Percentiles rank a stretch among this genome's conserved stretches.
phyloP scores from a whole-genome alignment of 2,113 vertebrate species.

The Sitta europaea region DNA sequence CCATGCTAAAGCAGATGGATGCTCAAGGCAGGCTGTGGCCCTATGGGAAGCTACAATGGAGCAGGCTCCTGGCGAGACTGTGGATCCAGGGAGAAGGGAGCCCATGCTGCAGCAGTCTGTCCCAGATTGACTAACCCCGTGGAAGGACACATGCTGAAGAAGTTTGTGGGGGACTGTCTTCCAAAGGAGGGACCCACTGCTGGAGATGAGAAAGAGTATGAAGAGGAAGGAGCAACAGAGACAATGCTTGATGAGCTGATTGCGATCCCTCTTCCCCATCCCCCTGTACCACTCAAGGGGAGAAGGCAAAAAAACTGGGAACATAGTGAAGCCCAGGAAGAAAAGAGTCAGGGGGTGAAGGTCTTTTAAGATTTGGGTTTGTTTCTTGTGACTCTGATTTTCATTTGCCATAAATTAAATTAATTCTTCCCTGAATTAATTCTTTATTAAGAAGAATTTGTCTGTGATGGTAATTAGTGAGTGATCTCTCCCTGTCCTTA shows the following conservation, averaged over 20 bases:
- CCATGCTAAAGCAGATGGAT: background rate
- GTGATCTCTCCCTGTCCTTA: background rate
- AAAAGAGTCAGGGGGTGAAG: background rate
- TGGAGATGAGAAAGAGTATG: background rate
- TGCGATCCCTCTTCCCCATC: background rate
- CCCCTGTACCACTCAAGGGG: rapidly evolving
- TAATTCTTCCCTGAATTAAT: background rate
- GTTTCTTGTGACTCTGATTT: background rate
- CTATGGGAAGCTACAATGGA: background rate
- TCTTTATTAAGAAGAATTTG: background rate
- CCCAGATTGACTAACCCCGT: background rate
- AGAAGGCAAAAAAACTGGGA: background rate
- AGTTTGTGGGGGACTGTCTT: background rate
- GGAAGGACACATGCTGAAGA: rapidly evolving
- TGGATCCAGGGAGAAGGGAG: background rate
- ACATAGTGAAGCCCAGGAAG: background rate
- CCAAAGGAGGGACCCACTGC: background rate
- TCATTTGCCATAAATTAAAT: background rate
- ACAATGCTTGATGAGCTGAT: background rate
- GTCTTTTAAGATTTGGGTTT: background rate
- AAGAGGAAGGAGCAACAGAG: background rate
- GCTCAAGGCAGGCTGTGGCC: background rate
- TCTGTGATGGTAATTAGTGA: background rate
- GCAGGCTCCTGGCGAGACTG: background rate
- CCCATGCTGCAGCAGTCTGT: rapidly evolving